Evolutionary conservation across 2,113 vertebrate species (phyloP).

Genomic region (Mobula birostris): DNA sequence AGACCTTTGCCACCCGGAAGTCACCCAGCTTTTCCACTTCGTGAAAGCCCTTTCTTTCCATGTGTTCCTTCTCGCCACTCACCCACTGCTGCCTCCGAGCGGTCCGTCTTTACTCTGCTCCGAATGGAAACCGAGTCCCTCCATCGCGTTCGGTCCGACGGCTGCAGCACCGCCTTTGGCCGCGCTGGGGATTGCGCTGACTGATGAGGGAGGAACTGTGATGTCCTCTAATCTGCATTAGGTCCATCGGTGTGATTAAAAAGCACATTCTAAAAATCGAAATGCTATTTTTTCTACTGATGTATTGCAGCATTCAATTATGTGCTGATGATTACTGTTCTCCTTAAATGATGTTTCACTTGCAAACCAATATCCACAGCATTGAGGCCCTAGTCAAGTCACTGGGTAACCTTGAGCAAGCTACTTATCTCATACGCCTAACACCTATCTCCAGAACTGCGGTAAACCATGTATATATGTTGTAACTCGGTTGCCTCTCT

Average conservation of each 20-base stretch:
- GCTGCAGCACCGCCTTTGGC: neutral
- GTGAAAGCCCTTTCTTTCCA: no score
- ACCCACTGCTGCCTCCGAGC: no score
- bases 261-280: neutral
- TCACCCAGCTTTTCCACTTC: no score
- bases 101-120: neutral
- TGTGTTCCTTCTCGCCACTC: no score
- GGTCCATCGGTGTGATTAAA: neutral
- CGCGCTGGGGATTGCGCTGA: neutral
- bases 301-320: neutral
- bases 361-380: no score
- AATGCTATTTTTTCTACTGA: neutral
- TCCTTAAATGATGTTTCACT: neutral
- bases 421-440: no score
- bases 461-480: no score
- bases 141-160: neutral
- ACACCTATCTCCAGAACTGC: no score
- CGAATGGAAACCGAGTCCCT: neutral
- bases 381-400: no score
- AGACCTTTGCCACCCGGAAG: no score
- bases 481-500: no score
- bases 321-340: neutral
- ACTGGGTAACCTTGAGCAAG: no score
- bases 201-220: neutral
- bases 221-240: neutral